These are phyloP conservation scores for Harpalus rubripes DNA, from an alignment of 2,888 invertebrate species.

Conservation along the genomic window DNA sequence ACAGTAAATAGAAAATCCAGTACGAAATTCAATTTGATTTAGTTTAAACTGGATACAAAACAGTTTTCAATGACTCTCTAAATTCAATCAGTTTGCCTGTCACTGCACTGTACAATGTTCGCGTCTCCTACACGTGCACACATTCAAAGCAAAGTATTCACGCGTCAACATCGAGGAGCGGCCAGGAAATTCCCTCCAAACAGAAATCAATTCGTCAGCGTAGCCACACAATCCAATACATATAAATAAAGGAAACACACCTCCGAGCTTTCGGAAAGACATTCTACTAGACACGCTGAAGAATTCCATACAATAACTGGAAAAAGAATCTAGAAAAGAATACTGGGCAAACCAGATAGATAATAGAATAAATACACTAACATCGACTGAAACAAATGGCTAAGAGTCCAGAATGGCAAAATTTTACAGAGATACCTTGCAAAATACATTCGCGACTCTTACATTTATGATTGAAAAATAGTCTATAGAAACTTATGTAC, in stretches of 20 bases:
- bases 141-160: constrained; percentile 33
- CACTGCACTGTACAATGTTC: constrained; percentile 63
- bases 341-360: no score
- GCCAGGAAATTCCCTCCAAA: constrained; percentile 17
- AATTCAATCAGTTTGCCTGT: constrained; percentile 65
- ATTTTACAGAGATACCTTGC: no score
- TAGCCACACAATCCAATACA: background rate
- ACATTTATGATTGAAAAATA: no score
- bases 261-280: background rate
- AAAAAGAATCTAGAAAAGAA: no score
- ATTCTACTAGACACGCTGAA: background rate
- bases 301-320: no score
- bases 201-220: constrained; percentile 36
- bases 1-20: constrained; percentile 64
- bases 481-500: no score
- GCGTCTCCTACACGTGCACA: constrained; percentile 49
- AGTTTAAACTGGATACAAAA: constrained; percentile 66
- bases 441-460: no score
- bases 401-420: no score
- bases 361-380: no score
- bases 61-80: constrained; percentile 65
- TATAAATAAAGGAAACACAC: background rate
- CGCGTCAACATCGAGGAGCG: constrained; percentile 4
- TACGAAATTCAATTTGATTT: constrained; percentile 64
- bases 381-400: no score